These are phyloP conservation scores for Ambastaia sidthimunki DNA, from an alignment of 2,797 vertebrate genomes.

Conservation along the genomic window DNA sequence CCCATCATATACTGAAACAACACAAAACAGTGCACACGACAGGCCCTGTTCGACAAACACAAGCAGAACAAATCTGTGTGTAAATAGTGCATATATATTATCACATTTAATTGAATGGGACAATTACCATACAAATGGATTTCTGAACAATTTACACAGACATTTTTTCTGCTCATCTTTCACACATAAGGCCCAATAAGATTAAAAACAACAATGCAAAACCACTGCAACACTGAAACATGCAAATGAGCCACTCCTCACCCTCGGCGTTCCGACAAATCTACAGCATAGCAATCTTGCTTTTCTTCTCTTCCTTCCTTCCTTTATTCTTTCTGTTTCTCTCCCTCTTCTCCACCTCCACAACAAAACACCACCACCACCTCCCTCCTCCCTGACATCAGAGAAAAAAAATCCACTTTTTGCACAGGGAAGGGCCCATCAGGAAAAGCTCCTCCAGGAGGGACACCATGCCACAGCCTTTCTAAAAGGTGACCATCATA, in stretches of 20 bases:
- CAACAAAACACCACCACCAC: constrained; percentile 73
- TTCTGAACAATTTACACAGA: background rate
- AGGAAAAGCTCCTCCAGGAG: constrained; percentile 64
- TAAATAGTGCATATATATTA: background rate
- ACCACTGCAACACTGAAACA: constrained; percentile 75
- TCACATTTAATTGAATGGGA: background rate
- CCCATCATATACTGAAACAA: background rate
- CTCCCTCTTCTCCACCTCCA: constrained; percentile 68
- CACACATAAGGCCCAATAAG: background rate
- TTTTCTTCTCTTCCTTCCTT: constrained; percentile 70
- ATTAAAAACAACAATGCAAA: constrained; percentile 43
- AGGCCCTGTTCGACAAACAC: background rate
- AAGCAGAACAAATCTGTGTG: background rate
- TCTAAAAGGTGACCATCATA: constrained; percentile 13
- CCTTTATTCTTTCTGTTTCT: constrained; percentile 75
- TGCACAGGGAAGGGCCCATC: constrained; percentile 73
- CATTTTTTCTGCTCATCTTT: background rate
- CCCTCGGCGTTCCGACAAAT: constrained; percentile 76
- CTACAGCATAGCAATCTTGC: constrained; percentile 62
- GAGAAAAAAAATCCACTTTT: constrained; percentile 66
- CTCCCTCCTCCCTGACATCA: constrained; percentile 71
- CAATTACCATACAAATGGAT: background rate
- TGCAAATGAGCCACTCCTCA: constrained; percentile 80
- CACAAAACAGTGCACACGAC: background rate
- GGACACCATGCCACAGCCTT: background rate